A percentile compares a stretch with the other conserved stretches of the same genome.
Evolutionary conservation across 64 coral and sea anemone genomes (phyloP).

Genomic region (Trachythela sp.): DNA sequence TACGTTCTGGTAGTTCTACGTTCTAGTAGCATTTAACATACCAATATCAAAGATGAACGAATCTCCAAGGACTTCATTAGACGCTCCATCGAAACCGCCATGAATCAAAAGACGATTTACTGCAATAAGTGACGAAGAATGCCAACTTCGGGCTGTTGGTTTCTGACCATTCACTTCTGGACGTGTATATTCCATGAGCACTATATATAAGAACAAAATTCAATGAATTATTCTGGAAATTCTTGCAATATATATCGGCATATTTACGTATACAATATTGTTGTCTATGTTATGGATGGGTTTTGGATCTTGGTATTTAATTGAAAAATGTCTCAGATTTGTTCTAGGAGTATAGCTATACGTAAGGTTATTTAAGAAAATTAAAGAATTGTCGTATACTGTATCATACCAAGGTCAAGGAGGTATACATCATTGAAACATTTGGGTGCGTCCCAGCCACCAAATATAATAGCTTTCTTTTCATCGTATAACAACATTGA

Average conservation of each 20-base stretch:
- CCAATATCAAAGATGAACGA: slow-evolving; percentile 79
- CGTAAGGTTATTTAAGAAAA: no score
- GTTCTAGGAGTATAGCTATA: no score
- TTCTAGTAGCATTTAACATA: no score
- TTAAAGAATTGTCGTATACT: no score
- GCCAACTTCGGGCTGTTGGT: slow-evolving; percentile 74
- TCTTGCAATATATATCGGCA: no score
- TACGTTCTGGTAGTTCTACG: no score
- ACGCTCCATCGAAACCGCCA: slow-evolving; percentile 78
- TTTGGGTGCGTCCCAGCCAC: slow-evolving; percentile 86
- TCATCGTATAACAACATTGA: slow-evolving; percentile 65
- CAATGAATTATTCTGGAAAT: no score
- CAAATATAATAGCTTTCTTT: slow-evolving; percentile 67
- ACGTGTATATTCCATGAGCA: slow-evolving; percentile 71
- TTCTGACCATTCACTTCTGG: slow-evolving; percentile 49
- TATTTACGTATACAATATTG: no score
- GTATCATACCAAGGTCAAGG: slow-evolving; percentile 66
- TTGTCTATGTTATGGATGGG: no score
- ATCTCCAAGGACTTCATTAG: slow-evolving; percentile 49
- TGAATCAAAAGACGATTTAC: slow-evolving; percentile 66
- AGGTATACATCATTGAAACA: slow-evolving; percentile 81
- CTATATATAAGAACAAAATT: no score
- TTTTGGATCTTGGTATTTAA: no score
- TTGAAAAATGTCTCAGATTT: no score
- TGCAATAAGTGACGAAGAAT: slow-evolving; percentile 57